These are phyloP conservation scores for Bombus waltoni DNA, from an alignment of 1,140 invertebrate species.

Conservation along the genomic window DNA sequence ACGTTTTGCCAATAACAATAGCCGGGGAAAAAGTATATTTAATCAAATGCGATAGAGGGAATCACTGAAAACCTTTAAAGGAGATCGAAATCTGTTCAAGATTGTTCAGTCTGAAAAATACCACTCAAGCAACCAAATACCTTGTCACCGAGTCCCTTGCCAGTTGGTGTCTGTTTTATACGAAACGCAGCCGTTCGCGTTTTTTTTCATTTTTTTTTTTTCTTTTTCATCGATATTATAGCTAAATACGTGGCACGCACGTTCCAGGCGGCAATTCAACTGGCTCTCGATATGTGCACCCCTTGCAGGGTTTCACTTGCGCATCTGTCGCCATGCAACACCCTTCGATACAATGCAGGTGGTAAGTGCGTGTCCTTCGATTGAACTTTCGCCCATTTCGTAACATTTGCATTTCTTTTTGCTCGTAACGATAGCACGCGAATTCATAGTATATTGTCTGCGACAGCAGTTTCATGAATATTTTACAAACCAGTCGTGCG, in stretches of 20 bases:
- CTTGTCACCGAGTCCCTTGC: not conserved
- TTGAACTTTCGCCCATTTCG: not conserved
- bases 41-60: not conserved
- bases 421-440: not conserved
- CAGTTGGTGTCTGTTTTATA: conserved; percentile 9
- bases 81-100: not conserved
- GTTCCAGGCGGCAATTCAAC: conserved; percentile 60
- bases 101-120: conserved; percentile 1
- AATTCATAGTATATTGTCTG: not conserved
- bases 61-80: not conserved
- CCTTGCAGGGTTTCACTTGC: conserved; percentile 66
- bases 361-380: conserved; percentile 56
- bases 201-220: conserved; percentile 9
- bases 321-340: conserved; percentile 69
- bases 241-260: conserved; percentile 43
- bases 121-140: conserved; percentile 16
- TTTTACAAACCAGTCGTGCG: not conserved
- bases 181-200: conserved; percentile 14
- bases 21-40: too few species aligned
- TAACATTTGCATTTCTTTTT: conserved; percentile 16
- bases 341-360: conserved; percentile 67
- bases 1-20: too few species aligned
- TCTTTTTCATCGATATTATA: not conserved
- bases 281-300: conserved; percentile 58
- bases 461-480: not conserved